Base-by-base conservation (phyloP, 2,113 vertebrate genomes). In the Nettapus auritus region DNA sequence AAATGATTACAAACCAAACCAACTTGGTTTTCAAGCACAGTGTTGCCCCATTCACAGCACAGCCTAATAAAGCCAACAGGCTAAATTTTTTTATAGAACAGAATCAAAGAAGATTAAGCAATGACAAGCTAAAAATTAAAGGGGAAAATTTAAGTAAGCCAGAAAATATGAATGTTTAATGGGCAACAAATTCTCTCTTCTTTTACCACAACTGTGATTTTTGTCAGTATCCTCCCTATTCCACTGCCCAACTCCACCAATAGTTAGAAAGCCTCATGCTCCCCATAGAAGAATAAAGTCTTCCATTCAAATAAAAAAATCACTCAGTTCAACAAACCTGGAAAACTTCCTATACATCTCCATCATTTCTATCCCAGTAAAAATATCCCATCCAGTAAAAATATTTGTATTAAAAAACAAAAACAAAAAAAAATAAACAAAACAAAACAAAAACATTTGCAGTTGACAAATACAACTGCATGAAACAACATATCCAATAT, bases 401-500 rank as follows among this genome's bases (percentile, higher is more conserved):
- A n/a, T n/a, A n/a, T n/a, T n/a, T n/a, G n/a, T n/a, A n/a, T n/a
- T n/a, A n/a, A 16, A 57, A 5, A 79, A 20, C 31, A 15, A 3
- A 18, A 5, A 46, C 4, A 66, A 5, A 66, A 15, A 50, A 7
- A 10, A 13, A 59, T 3, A 57, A 33, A 16, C 20, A 57, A 18
- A 57, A 33, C 33, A 31, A 33, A 57, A 57, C 44, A 10, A 2
- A 23, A 53, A 79, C 42, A 60, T 15, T 75, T 75, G 13, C 6
- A 59, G 3, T 1, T 28, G 19, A 57, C 20, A 29, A 2, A 55
- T 3, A 2, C 6, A 40, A 0, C 1, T 36, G 8, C 70, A 77
- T n/a, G 1, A 31, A 84, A 60, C 17, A 81, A 44, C 4, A 71
- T 29, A 71, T 7, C 46, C 57, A 82, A 96, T 16, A 71, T 29